Base-by-base conservation (phyloP, 2,888 invertebrate genomes). In the Deilephila porcellus region DNA sequence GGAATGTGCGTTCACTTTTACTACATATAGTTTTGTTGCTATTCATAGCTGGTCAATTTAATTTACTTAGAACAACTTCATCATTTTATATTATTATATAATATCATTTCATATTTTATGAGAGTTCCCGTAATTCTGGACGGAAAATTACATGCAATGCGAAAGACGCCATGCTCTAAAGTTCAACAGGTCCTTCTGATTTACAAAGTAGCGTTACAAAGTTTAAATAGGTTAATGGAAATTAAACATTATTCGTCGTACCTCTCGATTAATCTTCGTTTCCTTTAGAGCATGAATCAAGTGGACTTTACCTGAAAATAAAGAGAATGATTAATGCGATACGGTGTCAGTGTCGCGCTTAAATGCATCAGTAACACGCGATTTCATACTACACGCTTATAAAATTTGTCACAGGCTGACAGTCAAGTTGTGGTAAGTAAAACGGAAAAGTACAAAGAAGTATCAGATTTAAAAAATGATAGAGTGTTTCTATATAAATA, bases 291-390 rank as follows among this genome's bases (percentile, higher is more conserved):
- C n/a, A 52, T 52, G 34, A 63, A 63, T 34, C 34, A 56, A 56
- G 53, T n/a, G n/a, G 7, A n/a, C 52, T 25, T 67, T 67, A 67
- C 67, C 67, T 67, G 67, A 45, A 67, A 67, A 67, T 67, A 67
- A 67, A 52, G 25, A 67, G 5, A 52, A 67, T 67, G 4, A 67
- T 67, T 67, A 67, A 52, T 67, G 25, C 29, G 60, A 60, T 45
- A 6, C 63, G 34, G 62, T 37, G 64, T 37, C 63, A 63, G 34
- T 60, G 60, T 62, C 62, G n/a, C 37, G 20, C 3, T 20, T 64
- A 20, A 64, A 64, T 64, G 63, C 7, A 34, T n/a, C 8, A 8
- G 37, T 64, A 0, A 45, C 64, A 64, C 37, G 37, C 37, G 37
- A 45, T 20, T 64, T 20, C 8, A 64, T 14, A 25, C 29, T 29